phyloP scores from a whole-genome alignment of 2,888 invertebrate genomes.

The Notodonta dromedarius region DNA sequence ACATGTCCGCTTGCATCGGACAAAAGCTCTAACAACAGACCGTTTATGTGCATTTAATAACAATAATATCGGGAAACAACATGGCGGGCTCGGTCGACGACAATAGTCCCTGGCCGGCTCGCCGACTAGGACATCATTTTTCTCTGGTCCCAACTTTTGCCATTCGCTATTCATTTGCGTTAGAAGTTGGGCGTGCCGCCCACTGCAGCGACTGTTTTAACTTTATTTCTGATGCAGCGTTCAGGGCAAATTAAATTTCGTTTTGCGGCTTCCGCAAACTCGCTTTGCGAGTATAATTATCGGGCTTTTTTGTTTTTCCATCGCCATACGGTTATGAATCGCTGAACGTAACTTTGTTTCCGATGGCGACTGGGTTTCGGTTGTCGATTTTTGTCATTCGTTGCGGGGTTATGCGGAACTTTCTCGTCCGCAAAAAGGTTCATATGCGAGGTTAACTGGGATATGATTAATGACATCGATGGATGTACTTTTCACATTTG shows the following conservation, averaged over 20 bases:
- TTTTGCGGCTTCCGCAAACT: constrained; percentile 83
- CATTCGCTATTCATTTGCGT: constrained; percentile 85
- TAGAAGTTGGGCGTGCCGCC: constrained; percentile 80
- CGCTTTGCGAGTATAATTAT: constrained; percentile 78
- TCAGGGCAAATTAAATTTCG: constrained; percentile 84
- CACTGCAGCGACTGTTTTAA: constrained; percentile 83
- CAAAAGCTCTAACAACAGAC: constrained; percentile 44
- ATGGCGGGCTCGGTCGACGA: constrained; percentile 55
- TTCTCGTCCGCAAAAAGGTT: constrained; percentile 13
- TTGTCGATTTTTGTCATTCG: constrained; percentile 39
- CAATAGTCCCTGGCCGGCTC: constrained; percentile 62
- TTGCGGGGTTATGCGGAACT: constrained; percentile 11
- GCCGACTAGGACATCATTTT: constrained; percentile 80
- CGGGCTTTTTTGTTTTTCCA: constrained; percentile 57
- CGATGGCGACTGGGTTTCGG: constrained; percentile 41
- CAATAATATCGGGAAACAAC: constrained; percentile 72
- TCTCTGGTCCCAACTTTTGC: constrained; percentile 79
- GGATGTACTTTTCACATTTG: neutral
- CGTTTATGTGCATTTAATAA: constrained; percentile 70
- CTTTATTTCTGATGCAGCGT: constrained; percentile 84
- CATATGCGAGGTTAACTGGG: neutral
- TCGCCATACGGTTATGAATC: constrained; percentile 66
- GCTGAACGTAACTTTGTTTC: constrained; percentile 60
- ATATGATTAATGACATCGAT: constrained; percentile 2
- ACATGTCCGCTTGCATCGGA: constrained; percentile 26